Conservation (phyloP, 2,113 vertebrate genomes). For the Dicentrarchus labrax region DNA sequence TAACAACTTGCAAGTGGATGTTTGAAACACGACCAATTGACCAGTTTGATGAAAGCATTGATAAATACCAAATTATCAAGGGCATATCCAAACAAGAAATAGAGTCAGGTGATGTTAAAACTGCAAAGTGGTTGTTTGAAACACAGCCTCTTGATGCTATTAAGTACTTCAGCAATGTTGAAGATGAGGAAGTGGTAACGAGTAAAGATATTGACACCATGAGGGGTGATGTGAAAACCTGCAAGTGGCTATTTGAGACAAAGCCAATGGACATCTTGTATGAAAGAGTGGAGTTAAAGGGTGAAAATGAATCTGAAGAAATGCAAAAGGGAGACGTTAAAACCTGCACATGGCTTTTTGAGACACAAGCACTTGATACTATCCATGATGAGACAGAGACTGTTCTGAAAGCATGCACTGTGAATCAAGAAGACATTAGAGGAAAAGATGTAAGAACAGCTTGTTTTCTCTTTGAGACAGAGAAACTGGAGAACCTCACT, state of each 20-base stretch:
- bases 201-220: constrained; percentile 80
- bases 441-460: constrained; percentile 89
- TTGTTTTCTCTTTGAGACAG: constrained; percentile 92
- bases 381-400: constrained; percentile 86
- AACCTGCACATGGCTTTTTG: constrained; percentile 93
- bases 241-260: constrained; percentile 95
- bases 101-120: constrained; percentile 92
- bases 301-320: constrained; percentile 80
- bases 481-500: constrained; percentile 88
- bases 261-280: constrained; percentile 92
- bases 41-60: constrained; percentile 90
- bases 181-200: constrained; percentile 84
- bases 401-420: constrained; percentile 82
- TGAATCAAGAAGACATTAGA: constrained; percentile 88
- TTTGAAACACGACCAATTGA: constrained; percentile 95
- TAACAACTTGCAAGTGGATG: constrained; percentile 92
- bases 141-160: constrained; percentile 93
- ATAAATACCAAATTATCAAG: constrained; percentile 91
- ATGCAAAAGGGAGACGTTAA: constrained; percentile 91
- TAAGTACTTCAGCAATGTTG: constrained; percentile 89
- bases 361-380: constrained; percentile 89
- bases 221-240: constrained; percentile 92
- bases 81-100: constrained; percentile 94
- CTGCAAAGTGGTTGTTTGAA: constrained; percentile 95
- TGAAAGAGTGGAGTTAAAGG: constrained; percentile 84